A percentile compares a stretch with the other conserved stretches of the same genome.
Evolutionary conservation across 2,797 vertebrate species (phyloP).

Genomic region (Tolypeutes matacus): DNA sequence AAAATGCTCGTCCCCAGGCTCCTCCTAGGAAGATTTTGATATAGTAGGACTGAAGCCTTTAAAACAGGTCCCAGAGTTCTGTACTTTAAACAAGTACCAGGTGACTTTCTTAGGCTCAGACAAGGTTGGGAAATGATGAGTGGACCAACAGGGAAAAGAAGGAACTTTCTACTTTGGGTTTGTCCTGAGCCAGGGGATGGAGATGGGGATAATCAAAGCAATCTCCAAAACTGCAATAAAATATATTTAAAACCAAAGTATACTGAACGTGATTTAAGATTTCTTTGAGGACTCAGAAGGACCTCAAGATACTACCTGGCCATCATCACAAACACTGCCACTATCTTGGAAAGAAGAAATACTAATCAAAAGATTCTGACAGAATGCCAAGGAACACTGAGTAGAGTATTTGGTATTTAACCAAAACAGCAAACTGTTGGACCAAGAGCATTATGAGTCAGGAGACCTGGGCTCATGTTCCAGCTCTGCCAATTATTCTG

Average conservation of each 20-base stretch:
- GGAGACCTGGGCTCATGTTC: neutral
- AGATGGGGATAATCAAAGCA: neutral
- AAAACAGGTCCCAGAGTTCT: neutral
- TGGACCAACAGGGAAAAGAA: neutral
- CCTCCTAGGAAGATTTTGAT: neutral
- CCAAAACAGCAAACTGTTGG: neutral
- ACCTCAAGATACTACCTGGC: neutral
- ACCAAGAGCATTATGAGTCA: neutral
- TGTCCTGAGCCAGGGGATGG: neutral
- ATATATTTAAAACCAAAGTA: neutral
- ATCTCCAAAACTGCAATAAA: neutral
- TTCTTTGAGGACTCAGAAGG: neutral
- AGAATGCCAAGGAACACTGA: neutral
- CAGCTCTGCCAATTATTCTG: neutral
- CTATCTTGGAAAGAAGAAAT: neutral
- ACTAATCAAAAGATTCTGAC: neutral
- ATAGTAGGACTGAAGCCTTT: neutral
- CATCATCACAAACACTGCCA: neutral
- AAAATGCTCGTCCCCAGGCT: neutral
- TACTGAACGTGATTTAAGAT: neutral
- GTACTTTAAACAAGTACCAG: neutral
- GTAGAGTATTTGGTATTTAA: neutral
- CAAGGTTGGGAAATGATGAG: neutral
- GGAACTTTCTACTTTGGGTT: neutral
- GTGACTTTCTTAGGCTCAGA: neutral